Base-by-base conservation (phyloP, 2,113 vertebrate genomes). In the Notarius lentiginosus region DNA sequence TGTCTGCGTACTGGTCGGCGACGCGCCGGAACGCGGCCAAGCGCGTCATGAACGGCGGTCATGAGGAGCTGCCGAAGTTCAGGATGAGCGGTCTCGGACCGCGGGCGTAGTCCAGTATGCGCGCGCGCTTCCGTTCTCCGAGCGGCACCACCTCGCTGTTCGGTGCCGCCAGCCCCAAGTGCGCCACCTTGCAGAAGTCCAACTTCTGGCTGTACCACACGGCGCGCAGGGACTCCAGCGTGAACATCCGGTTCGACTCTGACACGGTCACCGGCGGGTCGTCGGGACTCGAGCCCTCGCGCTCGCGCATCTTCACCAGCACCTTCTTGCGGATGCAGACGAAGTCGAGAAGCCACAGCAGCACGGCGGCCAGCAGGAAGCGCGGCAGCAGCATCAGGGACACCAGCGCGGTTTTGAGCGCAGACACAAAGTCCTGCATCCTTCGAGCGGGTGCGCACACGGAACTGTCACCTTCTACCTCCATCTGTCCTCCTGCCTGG, bases 11-110 rank as follows among this genome's bases (percentile, higher is more conserved):
- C 93, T 96, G 97, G 91, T 95, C 92, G 83, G 96, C 97, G 91
- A 99, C 95, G 93, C 97, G 96, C 93, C 95, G 96, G 93, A 98
- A 99, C 90, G 98, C 97, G 89, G 96, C 92, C 95, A 99, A 95
- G 76, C 98, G 98, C 94, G 97, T 98, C 98, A 99, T 99, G 94
- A 99, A 99, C 34, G 98, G 98, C 58, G 98, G 98, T 99, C 98
- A 99, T 96, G 98, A 99, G 95, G 97, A 99, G 95, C 98, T 99
- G 89, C 98, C 98, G 91, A 99, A 99, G 94, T 99, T 99, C 55
- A 99, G 95, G 88, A 99, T 95, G 89, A 99, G 96, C 47, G 98
- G 98, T 92, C 98, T 94, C 89, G 92, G 92, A 83, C 96, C 97
- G 56, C 95, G 96, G 84, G 96, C 96, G 87, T 96, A 98, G 93